Conservation (phyloP, 2,888 invertebrate species). For the Heliconius aoede region DNA sequence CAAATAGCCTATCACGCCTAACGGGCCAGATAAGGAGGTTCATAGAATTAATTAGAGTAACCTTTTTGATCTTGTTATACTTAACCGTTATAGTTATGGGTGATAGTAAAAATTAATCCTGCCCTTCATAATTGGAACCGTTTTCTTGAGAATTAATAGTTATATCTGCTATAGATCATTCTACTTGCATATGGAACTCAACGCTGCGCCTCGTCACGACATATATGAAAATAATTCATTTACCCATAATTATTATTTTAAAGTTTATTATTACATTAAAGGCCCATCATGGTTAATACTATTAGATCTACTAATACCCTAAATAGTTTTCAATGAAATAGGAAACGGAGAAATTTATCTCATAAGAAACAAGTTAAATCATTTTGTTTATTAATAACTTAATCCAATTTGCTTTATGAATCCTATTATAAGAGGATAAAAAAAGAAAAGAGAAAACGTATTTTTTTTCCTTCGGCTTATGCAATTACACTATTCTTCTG, state of each 20-base stretch:
- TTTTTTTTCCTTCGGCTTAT: slow-evolving; percentile 14
- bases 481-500: slow-evolving; percentile 13
- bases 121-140: neutral
- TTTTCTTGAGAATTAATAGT: neutral
- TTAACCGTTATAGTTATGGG: slow-evolving; percentile 24
- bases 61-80: slow-evolving; percentile 28
- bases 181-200: neutral
- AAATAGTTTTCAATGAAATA: no score
- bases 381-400: neutral
- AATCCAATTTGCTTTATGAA: neutral
- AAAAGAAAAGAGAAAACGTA: neutral
- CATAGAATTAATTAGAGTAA: slow-evolving; percentile 21
- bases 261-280: no score
- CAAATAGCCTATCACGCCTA: slow-evolving; percentile 17
- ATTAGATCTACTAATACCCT: no score
- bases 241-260: no score
- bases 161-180: neutral
- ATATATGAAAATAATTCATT: no score
- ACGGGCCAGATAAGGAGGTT: slow-evolving; percentile 14
- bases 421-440: neutral
- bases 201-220: no score
- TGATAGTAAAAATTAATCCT: slow-evolving; percentile 23
- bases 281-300: no score
- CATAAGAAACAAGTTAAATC: neutral
- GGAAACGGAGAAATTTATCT: no score